These are phyloP conservation scores for Masticophis lateralis DNA, from an alignment of 2,797 vertebrate genomes.

Conservation along the genomic window DNA sequence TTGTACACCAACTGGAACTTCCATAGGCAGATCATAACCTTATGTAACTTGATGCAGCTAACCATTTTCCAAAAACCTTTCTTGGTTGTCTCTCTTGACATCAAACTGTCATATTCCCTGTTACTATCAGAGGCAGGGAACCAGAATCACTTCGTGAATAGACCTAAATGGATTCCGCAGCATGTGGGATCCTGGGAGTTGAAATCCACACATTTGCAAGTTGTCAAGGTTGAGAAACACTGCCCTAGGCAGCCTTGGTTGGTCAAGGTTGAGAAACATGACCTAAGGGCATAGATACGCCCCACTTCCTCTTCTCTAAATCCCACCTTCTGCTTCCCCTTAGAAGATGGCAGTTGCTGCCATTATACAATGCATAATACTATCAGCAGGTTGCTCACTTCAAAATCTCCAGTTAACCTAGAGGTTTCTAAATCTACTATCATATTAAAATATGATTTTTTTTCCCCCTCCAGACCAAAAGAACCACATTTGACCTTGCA, in stretches of 20 bases:
- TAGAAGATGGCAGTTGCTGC: background rate
- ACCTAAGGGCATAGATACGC: background rate
- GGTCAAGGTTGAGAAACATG: background rate
- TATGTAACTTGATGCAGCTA: background rate
- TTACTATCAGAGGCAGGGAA: background rate
- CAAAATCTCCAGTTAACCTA: background rate
- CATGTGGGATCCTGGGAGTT: no score
- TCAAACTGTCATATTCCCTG: background rate
- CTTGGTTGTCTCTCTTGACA: background rate
- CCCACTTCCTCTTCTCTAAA: background rate
- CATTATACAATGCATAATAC: background rate
- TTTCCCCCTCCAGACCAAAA: background rate
- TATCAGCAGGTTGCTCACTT: background rate
- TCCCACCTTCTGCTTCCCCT: background rate
- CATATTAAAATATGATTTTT: background rate
- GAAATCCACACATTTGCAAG: background rate
- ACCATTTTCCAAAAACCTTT: no score
- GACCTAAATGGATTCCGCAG: background rate
- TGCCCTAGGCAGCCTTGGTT: no score
- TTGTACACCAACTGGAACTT: no score
- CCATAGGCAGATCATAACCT: no score
- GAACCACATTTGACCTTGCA: background rate
- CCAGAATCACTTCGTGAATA: background rate
- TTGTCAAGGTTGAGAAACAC: background rate
- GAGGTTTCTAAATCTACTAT: background rate